Evolutionary conservation across 2,888 invertebrate species (phyloP).

Genomic region (Hofmannophila pseudospretella): DNA sequence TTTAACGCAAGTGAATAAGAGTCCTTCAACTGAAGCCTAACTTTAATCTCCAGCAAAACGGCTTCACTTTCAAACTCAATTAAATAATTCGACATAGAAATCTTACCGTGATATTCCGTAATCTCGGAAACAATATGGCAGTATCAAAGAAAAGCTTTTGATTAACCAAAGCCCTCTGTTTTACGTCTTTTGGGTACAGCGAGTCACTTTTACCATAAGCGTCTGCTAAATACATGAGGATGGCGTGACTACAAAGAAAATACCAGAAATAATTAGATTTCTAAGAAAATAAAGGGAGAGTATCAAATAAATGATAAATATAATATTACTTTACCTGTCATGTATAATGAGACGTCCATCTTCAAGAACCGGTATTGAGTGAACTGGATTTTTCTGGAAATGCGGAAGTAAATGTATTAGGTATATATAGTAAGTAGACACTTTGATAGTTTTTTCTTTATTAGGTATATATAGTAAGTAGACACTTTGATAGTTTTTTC

Average conservation of each 20-base stretch:
- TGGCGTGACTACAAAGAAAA: slow-evolving; percentile 60
- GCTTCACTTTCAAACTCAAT: no score
- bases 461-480: no score
- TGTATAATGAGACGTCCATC: slow-evolving; percentile 68
- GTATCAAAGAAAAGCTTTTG: slow-evolving; percentile 57
- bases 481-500: no score
- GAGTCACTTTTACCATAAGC: slow-evolving; percentile 73
- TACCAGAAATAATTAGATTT: neutral
- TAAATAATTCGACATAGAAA: no score
- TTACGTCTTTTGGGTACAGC: slow-evolving; percentile 76
- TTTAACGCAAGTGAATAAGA: no score
- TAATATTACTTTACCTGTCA: slow-evolving; percentile 43
- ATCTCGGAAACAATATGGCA: neutral
- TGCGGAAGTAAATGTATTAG: slow-evolving; percentile 2
- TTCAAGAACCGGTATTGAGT: slow-evolving; percentile 73
- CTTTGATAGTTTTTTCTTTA: no score
- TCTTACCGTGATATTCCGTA: neutral
- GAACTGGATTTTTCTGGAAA: slow-evolving; percentile 75
- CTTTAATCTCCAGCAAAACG: no score
- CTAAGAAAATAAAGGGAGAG: no score
- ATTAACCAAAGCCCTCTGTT: slow-evolving; percentile 70
- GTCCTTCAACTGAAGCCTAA: no score
- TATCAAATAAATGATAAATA: no score
- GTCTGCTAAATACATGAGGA: slow-evolving; percentile 65
- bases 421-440: no score